These are phyloP conservation scores for Siniperca knerii DNA, from an alignment of 2,113 vertebrate genomes.

Conservation along the genomic window DNA sequence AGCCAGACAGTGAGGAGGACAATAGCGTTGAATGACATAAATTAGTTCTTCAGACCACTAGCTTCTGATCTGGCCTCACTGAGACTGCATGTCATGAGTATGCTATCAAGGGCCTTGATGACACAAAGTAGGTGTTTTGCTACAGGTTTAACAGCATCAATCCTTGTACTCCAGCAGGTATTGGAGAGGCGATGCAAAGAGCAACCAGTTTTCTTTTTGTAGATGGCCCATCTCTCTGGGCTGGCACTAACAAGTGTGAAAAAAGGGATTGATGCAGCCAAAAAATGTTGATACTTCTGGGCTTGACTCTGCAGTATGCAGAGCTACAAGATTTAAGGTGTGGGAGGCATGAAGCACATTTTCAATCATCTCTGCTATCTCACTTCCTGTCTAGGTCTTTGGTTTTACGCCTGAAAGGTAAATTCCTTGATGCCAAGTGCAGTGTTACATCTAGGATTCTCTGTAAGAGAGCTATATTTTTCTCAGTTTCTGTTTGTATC, in stretches of 20 bases:
- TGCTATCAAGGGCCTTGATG: not conserved
- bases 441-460: too few species aligned
- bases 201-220: constrained; percentile 12
- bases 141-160: not conserved
- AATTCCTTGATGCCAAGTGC: too few species aligned
- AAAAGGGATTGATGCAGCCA: constrained; percentile 23
- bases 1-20: not conserved
- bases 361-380: too few species aligned
- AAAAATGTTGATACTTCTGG: constrained; percentile 18
- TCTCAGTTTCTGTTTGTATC: too few species aligned
- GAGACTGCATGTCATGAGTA: not conserved
- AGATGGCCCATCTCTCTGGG: constrained; percentile 42
- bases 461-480: too few species aligned
- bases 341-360: too few species aligned
- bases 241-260: constrained; percentile 37
- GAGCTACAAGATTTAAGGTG: not conserved
- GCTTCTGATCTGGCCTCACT: constrained; percentile 18
- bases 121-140: not conserved
- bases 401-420: too few species aligned
- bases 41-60: constrained; percentile 2
- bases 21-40: not conserved
- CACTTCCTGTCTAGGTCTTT: too few species aligned
- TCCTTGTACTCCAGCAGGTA: not conserved
- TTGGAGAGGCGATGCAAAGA: not conserved
- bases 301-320: constrained; percentile 28